phyloP scores from a whole-genome alignment of 2,888 invertebrate species.

The Temnothorax ravouxi region DNA sequence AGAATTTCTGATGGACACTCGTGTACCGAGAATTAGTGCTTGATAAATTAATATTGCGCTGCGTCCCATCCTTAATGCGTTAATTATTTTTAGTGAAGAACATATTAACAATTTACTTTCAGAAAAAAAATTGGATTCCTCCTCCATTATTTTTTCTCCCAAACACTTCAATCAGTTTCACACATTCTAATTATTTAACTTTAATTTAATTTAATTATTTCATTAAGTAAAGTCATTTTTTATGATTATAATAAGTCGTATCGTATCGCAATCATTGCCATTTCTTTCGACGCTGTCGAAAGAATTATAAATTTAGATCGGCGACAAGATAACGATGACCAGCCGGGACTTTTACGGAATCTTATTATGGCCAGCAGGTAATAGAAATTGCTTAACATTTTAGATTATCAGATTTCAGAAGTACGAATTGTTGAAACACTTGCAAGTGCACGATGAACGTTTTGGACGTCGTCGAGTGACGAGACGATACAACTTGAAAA shows the following conservation, averaged over 20 bases:
- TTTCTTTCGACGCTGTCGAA: slow-evolving; percentile 1
- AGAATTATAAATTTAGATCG: background rate
- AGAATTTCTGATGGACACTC: slow-evolving; percentile 72
- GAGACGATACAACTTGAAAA: background rate
- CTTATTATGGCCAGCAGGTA: slow-evolving; percentile 7
- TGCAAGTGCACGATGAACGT: background rate
- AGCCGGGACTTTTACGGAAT: slow-evolving; percentile 7
- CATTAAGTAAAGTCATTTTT: background rate
- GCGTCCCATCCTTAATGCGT: background rate
- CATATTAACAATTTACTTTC: background rate
- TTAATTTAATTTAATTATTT: background rate
- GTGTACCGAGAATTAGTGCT: slow-evolving; percentile 10
- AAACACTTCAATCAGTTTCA: background rate
- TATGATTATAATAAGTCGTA: slow-evolving; percentile 2
- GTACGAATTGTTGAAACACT: background rate
- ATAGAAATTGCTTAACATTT: slow-evolving; percentile 10
- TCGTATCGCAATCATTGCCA: background rate
- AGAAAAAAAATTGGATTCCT: background rate
- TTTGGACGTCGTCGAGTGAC: background rate
- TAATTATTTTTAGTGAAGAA: background rate
- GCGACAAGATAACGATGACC: slow-evolving; percentile 24
- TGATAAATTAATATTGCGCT: background rate
- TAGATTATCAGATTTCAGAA: background rate
- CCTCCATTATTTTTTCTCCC: background rate
- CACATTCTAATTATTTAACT: background rate